Evolutionary conservation across 2,888 invertebrate species (phyloP).

Genomic region (Leuctra nigra): DNA sequence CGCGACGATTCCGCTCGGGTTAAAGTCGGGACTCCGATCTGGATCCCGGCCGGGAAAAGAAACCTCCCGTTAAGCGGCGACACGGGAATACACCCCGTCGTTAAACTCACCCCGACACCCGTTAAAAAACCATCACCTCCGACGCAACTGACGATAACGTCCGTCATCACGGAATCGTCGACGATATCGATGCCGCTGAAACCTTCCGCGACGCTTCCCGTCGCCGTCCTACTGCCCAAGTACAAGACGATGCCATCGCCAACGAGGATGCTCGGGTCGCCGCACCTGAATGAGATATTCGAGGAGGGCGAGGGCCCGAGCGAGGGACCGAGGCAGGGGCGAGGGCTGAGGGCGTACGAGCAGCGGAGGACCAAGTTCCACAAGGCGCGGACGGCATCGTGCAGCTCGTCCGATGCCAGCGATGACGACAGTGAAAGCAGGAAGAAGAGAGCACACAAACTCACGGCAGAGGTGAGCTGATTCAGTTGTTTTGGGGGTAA

Average conservation of each 20-base stretch:
- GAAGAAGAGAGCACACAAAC: slow-evolving; percentile 71
- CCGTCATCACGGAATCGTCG: slow-evolving; percentile 32
- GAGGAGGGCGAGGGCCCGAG: slow-evolving; percentile 47
- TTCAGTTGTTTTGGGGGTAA: too few relatives aligned
- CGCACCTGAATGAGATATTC: slow-evolving; percentile 57
- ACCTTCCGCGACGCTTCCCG: slow-evolving; percentile 34
- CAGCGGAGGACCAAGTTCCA: slow-evolving; percentile 62
- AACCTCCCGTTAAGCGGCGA: slow-evolving; percentile 13
- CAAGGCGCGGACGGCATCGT: slow-evolving; percentile 75
- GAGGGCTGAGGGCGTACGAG: slow-evolving; percentile 38
- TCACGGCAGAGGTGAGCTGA: slow-evolving; percentile 34
- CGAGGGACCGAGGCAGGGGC: slow-evolving; percentile 26
- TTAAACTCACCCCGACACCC: slow-evolving; percentile 6
- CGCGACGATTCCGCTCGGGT: slow-evolving; percentile 25
- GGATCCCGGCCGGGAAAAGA: slow-evolving; percentile 36
- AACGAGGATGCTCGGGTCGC: slow-evolving; percentile 33
- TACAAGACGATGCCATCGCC: slow-evolving; percentile 55
- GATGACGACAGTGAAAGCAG: slow-evolving; percentile 78
- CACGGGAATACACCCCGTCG: slow-evolving; percentile 21
- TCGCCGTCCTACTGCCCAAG: slow-evolving; percentile 40
- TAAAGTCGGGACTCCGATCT: slow-evolving; percentile 33
- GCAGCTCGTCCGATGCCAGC: slow-evolving; percentile 91
- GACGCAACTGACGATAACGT: slow-evolving; percentile 10
- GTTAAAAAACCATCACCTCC: background rate
- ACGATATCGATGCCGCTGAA: slow-evolving; percentile 49